Conservation (phyloP, 2,888 invertebrate genomes). For the Syrista parreyssii region DNA sequence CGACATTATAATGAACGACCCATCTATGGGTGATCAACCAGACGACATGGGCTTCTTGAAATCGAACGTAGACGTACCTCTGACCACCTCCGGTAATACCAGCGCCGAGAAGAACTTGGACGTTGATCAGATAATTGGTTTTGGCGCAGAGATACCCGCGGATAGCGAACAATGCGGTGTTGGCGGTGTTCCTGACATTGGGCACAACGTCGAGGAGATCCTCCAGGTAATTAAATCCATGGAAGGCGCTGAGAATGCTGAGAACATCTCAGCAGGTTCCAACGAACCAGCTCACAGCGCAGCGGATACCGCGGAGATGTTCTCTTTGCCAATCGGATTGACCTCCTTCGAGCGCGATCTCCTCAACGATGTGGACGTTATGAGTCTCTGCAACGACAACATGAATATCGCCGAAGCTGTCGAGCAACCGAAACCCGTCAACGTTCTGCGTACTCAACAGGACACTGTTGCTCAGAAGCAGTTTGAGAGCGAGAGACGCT, state of each 20-base stretch:
- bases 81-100: slow-evolving; percentile 38
- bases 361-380: slow-evolving; percentile 57
- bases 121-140: slow-evolving; percentile 56
- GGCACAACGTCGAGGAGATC: slow-evolving; percentile 74
- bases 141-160: slow-evolving; percentile 38
- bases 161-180: slow-evolving; percentile 44
- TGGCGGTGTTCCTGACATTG: slow-evolving; percentile 69
- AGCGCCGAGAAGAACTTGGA: slow-evolving; percentile 44
- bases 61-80: slow-evolving; percentile 53
- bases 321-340: slow-evolving; percentile 56
- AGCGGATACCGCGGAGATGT: slow-evolving; percentile 51
- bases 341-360: slow-evolving; percentile 58
- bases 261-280: slow-evolving; percentile 31
- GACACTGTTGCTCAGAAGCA: slow-evolving; percentile 66
- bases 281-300: slow-evolving; percentile 37
- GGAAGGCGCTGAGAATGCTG: slow-evolving; percentile 68
- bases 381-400: slow-evolving; percentile 57
- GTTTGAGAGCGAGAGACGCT: slow-evolving; percentile 74
- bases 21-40: slow-evolving; percentile 64
- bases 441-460: slow-evolving; percentile 47
- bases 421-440: slow-evolving; percentile 26
- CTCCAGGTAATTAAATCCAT: slow-evolving; percentile 83
- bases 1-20: slow-evolving; percentile 61
- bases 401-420: slow-evolving; percentile 43
- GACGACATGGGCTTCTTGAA: slow-evolving; percentile 65